phyloP scores from a whole-genome alignment of 2,113 vertebrate genomes.

The Casuarius casuarius region DNA sequence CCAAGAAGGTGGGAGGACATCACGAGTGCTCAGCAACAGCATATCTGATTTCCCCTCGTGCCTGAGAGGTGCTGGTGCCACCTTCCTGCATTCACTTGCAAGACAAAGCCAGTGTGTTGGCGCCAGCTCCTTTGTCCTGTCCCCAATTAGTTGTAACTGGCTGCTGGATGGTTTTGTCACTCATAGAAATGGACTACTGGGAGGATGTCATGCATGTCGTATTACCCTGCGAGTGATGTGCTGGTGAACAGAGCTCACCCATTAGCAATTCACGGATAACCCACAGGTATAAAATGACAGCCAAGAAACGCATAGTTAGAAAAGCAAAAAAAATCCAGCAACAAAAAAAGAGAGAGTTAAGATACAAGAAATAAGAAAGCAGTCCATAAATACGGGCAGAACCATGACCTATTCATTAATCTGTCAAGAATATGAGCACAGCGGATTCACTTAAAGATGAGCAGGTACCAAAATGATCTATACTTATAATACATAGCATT shows the following conservation, averaged over 20 bases:
- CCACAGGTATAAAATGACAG: not conserved
- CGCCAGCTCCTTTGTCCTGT: not conserved
- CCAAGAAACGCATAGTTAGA: not conserved
- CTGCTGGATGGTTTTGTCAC: not conserved
- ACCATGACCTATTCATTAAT: not conserved
- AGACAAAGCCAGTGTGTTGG: not conserved
- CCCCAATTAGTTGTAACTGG: accelerated
- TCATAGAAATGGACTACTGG: accelerated
- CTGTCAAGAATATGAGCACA: not conserved
- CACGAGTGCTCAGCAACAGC: accelerated
- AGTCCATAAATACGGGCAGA: not conserved
- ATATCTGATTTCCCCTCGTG: not conserved
- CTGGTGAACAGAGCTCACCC: not conserved
- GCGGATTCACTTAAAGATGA: not conserved
- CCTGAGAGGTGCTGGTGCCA: not conserved
- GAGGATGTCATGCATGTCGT: not conserved
- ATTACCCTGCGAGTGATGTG: accelerated
- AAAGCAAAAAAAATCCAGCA: not conserved
- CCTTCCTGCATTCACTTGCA: not conserved
- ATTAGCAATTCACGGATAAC: not conserved
- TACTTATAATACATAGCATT: not conserved
- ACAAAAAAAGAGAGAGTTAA: not conserved
- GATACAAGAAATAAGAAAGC: not conserved
- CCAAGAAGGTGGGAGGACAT: not conserved
- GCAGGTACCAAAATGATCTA: not conserved